Conservation (phyloP, 2,797 vertebrate species). For the Huso huso region DNA sequence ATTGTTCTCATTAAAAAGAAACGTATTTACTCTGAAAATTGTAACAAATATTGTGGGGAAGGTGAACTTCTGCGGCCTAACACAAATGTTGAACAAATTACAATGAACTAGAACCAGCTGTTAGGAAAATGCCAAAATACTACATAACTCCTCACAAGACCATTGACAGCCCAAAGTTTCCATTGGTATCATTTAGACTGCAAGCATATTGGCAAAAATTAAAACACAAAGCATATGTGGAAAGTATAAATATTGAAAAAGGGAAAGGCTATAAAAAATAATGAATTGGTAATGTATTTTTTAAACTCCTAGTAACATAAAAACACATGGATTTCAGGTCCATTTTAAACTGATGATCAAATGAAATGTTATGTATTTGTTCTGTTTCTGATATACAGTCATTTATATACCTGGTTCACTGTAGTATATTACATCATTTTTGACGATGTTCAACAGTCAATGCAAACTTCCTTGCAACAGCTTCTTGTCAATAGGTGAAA, state of each 20-base stretch:
- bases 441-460: no score
- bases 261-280: no score
- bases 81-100: slow-evolving; percentile 63
- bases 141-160: slow-evolving; percentile 18
- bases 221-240: slow-evolving; percentile 24
- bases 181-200: slow-evolving; percentile 33
- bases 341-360: background rate
- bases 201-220: slow-evolving; percentile 26
- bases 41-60: slow-evolving; percentile 52
- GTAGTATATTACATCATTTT: no score
- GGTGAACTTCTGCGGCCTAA: slow-evolving; percentile 50
- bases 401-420: no score
- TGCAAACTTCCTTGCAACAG: background rate
- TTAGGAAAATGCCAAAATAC: slow-evolving; percentile 31
- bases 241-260: slow-evolving; percentile 22
- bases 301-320: no score
- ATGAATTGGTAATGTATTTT: no score
- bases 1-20: slow-evolving; percentile 41
- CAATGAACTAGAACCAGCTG: slow-evolving; percentile 65
- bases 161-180: slow-evolving; percentile 29
- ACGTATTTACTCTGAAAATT: slow-evolving; percentile 40
- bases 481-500: background rate
- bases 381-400: no score
- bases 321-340: no score
- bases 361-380: no score